Evolutionary conservation across 92 coral and sea anemone species (phyloP), one percentile per base, ranked within the genome.

Genomic region (Montipora capitata): DNA sequence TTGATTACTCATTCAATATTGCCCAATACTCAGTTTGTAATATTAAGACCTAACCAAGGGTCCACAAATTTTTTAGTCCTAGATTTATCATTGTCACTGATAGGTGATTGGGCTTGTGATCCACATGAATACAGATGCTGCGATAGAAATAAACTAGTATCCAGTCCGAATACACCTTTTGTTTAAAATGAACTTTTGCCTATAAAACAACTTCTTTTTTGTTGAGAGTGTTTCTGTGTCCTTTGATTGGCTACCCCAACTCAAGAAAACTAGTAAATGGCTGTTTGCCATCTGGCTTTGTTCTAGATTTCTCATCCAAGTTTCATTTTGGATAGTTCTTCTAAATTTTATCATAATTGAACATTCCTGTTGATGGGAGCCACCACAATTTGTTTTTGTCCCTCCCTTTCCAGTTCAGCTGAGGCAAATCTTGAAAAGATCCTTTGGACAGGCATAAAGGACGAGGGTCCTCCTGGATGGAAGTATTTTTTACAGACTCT

Each of bases 381-480:
- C 45, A 79, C 58, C 20, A 27, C 83, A 79, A 79, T 57, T 63
- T 63, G 61, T 18, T 79, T 63, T 63, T 42, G 83, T 64, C 58
- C 43, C 18, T 16, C 73, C 59, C 65, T 13, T 15, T 79, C 73
- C 83, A 79, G 83, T 79, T 79, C 83, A 79, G 42, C 83, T 20
- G 74, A 79, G 18, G 88, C 94, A 79, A 90, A 90, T 65, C 85
- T 43, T 42, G 90, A 85, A 79, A 35, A 62, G 44, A 92, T 69
- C 54, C 95, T 69, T 92, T 92, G 95, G 18, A 92, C 89, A 10
- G 92, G 92, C 68, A 92, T 88, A 78, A 92, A 92, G 18, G 92
- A 88, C 20, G 92, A 52, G 11, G 85, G 92, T 40, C 86, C 92
- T 52, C 86, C 87, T 27, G 78, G 84, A 16, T 82, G 51, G 78